phyloP scores from a whole-genome alignment of 2,113 vertebrate genomes.

The Pluvialis apricaria region DNA sequence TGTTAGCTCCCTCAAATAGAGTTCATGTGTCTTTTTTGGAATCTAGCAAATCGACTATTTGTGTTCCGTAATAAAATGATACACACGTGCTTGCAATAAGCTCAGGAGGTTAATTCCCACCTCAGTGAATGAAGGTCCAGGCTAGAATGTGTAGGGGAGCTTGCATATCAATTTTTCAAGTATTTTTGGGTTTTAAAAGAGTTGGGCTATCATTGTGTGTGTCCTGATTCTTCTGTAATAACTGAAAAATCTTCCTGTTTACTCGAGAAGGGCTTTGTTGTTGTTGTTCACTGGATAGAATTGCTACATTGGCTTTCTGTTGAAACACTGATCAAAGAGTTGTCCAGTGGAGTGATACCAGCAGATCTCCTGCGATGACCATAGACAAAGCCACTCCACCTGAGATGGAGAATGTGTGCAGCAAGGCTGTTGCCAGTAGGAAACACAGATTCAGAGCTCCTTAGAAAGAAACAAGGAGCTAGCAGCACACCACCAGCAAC shows the following conservation, averaged over 20 bases:
- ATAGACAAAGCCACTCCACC: background rate
- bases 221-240: background rate
- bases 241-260: background rate
- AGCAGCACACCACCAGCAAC: background rate
- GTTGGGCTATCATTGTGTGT: background rate
- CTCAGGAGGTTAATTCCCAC: background rate
- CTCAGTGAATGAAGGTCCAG: background rate
- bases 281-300: background rate
- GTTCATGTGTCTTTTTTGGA: background rate
- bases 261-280: background rate
- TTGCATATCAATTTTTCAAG: background rate
- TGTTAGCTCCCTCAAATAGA: constrained; percentile 31
- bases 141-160: background rate
- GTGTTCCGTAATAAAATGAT: background rate
- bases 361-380: background rate
- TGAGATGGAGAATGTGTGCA: background rate
- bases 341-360: background rate
- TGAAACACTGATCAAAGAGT: background rate
- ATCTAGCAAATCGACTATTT: background rate
- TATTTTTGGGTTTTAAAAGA: background rate
- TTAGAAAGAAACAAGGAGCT: background rate
- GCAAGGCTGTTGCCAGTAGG: background rate
- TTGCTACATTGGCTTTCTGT: background rate
- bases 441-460: background rate
- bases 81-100: background rate